Evolutionary conservation across 2,888 invertebrate genomes (phyloP), one percentile per base, ranked within the genome.

Genomic region (Caenorhabditis sp.): DNA sequence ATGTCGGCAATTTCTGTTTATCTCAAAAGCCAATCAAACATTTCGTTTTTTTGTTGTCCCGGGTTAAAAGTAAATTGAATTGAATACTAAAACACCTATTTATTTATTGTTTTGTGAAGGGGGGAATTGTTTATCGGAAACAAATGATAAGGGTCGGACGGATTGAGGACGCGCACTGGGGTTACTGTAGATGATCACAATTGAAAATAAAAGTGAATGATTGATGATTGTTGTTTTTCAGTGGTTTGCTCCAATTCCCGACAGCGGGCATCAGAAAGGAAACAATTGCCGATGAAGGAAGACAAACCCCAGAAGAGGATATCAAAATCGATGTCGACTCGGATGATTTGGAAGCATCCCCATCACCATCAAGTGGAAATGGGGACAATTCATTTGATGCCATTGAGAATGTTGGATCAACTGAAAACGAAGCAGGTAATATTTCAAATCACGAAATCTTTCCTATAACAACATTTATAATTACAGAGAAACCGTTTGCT

Each of bases 401-500:
- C 52, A 67, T 59, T 23, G 69, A 69, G 58, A 67, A 63, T 56
- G 66, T 23, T 43, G 58, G 53, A 52, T 27, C 49, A 59, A 59
- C 43, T 53, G 60, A 56, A 36, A 69, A 57, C 54, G 61, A 59
- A 26, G 21, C 26, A 54, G 61, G 56, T 7, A 3, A 4, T 4
- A 20, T 56, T 56, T 8, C 20, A 53, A 53, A 53, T 54, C 4
- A 20, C n/a, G n/a, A n/a, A n/a, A n/a, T n/a, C n/a, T n/a, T n/a
- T n/a, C n/a, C n/a, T n/a, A n/a, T n/a, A n/a, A n/a, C n/a, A n/a
- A n/a, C n/a, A n/a, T n/a, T n/a, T n/a, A n/a, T n/a, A n/a, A n/a
- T n/a, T 56, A 1, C 56, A 52, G 87, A 85, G 26, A 88, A 88
- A 69, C 87, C 84, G 23, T 85, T 82, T 74, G 70, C 76, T 7